Evolutionary conservation across 2,113 vertebrate genomes (phyloP).

Genomic region (Barbus barbus): DNA sequence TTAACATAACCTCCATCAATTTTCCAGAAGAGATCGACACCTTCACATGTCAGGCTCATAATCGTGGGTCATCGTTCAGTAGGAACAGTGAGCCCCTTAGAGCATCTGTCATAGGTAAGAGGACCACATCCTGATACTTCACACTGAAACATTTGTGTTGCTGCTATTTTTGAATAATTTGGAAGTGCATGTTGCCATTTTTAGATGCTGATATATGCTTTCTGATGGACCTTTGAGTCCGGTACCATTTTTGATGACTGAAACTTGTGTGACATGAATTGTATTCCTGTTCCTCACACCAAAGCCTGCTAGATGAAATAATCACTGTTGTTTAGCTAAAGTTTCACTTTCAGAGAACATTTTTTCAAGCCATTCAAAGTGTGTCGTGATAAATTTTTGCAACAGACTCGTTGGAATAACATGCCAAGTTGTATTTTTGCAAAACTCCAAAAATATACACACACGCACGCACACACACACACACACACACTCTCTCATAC

Average conservation of each 20-base stretch:
- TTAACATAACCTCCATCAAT: constrained; percentile 59
- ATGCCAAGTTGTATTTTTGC: background rate
- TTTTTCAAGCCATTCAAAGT: background rate
- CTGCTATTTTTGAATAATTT: background rate
- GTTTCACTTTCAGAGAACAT: background rate
- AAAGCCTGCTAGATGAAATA: background rate
- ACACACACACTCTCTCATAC: too few species aligned
- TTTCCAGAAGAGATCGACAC: constrained; percentile 44
- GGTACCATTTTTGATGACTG: background rate
- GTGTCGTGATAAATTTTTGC: background rate
- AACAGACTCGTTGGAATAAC: background rate
- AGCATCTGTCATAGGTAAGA: constrained; percentile 65
- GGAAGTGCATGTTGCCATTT: background rate
- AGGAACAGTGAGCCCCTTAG: background rate
- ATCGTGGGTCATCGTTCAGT: background rate
- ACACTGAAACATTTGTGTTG: too few species aligned
- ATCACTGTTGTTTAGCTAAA: background rate
- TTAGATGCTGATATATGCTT: background rate
- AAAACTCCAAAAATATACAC: background rate
- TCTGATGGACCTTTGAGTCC: background rate
- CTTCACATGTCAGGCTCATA: constrained; percentile 60
- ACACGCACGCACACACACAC: too few species aligned
- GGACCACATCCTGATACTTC: background rate
- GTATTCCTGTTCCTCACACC: background rate
- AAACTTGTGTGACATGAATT: background rate